These are phyloP conservation scores for Myiothlypis coronata DNA, from an alignment of 2,797 vertebrate species.

Conservation along the genomic window DNA sequence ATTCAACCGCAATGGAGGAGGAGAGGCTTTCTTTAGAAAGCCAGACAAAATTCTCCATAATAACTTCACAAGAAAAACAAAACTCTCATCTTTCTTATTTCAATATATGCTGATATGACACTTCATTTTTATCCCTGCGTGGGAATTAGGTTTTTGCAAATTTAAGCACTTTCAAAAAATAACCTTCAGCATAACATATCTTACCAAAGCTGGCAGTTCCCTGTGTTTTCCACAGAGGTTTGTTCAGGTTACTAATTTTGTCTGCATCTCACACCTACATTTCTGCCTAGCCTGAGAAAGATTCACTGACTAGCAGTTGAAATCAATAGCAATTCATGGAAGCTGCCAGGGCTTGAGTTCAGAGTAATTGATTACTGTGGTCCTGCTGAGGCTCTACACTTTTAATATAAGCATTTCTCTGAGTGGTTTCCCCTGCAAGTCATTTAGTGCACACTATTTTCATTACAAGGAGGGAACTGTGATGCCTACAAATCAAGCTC, in stretches of 20 bases:
- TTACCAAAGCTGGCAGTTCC: not conserved
- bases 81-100: constrained; percentile 4
- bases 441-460: constrained; percentile 29
- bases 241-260: constrained; percentile 39
- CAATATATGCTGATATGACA: not conserved
- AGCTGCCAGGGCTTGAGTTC: constrained; percentile 46
- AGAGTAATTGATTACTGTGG: constrained; percentile 42
- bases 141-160: not conserved
- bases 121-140: constrained; percentile 15
- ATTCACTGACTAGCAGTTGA: not conserved
- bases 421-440: constrained; percentile 34
- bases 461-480: constrained; percentile 17
- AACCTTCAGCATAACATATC: not conserved
- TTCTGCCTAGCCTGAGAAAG: not conserved
- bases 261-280: constrained; percentile 26
- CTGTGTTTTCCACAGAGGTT: not conserved
- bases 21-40: not conserved
- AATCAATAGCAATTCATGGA: constrained; percentile 61
- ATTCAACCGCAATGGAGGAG: not conserved
- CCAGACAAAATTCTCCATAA: not conserved
- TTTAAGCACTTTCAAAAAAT: constrained; percentile 25
- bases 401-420: constrained; percentile 31
- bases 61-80: not conserved
- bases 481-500: constrained; percentile 32
- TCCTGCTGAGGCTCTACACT: constrained; percentile 12